Evolutionary conservation across 2,113 vertebrate genomes (phyloP).

Genomic region (Suricata suricatta): DNA sequence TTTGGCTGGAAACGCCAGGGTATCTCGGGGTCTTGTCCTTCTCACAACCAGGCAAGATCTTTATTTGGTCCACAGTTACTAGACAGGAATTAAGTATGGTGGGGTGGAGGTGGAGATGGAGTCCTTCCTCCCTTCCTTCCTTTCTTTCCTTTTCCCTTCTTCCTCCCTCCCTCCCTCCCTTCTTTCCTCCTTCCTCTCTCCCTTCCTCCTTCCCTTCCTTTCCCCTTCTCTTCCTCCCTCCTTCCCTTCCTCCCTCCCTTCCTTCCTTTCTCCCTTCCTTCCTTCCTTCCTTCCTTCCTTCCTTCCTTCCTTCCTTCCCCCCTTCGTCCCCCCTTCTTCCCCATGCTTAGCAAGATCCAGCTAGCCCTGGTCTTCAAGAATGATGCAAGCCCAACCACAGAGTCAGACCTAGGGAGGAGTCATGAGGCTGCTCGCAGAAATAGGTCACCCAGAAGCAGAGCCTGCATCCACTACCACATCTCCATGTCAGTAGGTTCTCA

Average conservation of each 20-base stretch:
- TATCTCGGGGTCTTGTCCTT: neutral
- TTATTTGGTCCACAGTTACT: neutral
- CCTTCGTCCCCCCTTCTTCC: neutral
- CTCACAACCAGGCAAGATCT: neutral
- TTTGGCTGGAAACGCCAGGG: neutral
- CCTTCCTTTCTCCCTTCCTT: fast-evolving
- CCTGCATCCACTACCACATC: neutral
- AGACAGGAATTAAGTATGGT: neutral
- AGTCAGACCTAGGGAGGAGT: neutral
- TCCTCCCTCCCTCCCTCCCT: neutral
- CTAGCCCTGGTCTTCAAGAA: neutral
- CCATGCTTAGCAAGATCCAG: neutral
- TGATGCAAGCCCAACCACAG: neutral
- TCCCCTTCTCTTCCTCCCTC: too few species aligned
- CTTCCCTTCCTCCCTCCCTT: too few species aligned
- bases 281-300: neutral
- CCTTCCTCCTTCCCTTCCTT: too few species aligned
- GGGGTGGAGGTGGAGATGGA: too few species aligned
- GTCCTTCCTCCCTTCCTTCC: neutral
- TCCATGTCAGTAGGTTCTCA: neutral
- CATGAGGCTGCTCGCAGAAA: neutral
- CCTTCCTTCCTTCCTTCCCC: neutral
- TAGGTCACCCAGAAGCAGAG: neutral
- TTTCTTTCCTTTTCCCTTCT: neutral
- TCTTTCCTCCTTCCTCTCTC: fast-evolving